Base-by-base conservation (phyloP, 2,888 invertebrate genomes). In the Lordiphosa andalusiaca region DNA sequence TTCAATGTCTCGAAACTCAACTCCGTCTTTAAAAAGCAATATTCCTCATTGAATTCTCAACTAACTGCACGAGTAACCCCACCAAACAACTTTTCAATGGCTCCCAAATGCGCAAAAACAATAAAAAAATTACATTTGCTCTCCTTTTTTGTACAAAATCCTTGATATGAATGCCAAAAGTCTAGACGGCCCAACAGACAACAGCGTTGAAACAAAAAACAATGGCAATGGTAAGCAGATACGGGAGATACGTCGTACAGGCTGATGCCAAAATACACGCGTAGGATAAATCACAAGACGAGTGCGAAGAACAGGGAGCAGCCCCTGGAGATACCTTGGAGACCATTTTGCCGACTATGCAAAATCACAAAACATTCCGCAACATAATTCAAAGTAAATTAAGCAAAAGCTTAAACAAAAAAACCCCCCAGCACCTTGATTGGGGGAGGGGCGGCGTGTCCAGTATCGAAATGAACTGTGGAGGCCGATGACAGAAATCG, bases 101-200 rank as follows among this genome's bases (percentile, higher is more conserved):
- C 47, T 56, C 44, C 56, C 60, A 66, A 67, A 66, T 46, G 63
- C 48, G 53, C 57, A n/a, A 54, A 71, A 63, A 73, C 81, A 81
- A 84, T 76, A 65, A 71, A 76, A 76, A 70, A 67, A 48, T 68
- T 57, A 63, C 48, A 56, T 66, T 67, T 16, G 16, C 16, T 16
- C 16, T 16, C 16, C 16, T 65, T 67, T 41, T 13, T 40, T 30
- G 30, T 25, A 48, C 25, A 57, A 48, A 73, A 68, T 81, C 56
- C 67, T 58, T 64, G 84, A 81, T 62, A 63, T 81, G 68, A 62
- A 73, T 77, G 77, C 81, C 84, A 81, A 72, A 55, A 62, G 75
- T 77, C 78, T 76, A 76, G 82, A 76, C 83, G 51, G 21, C 44
- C 59, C 38, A 42, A 56, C 49, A 54, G 63, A 36, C 49, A 54